phyloP scores from a whole-genome alignment of 1,140 invertebrate species.

The Drosophila sproati region DNA sequence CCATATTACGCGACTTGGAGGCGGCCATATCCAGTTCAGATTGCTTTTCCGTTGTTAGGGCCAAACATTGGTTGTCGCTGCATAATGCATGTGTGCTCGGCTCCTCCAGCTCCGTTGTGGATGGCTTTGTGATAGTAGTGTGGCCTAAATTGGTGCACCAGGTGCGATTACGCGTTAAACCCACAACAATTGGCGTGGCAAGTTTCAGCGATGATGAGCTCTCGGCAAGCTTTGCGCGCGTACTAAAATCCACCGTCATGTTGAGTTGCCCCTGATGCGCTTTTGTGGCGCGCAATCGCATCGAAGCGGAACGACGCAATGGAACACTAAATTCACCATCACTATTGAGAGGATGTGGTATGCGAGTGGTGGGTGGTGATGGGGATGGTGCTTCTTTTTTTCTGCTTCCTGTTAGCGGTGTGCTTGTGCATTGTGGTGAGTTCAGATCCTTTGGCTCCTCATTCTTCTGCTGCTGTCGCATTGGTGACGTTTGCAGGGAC shows the following conservation, averaged over 20 bases:
- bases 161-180: constrained; percentile 63
- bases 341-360: constrained; percentile 55
- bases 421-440: constrained; percentile 14
- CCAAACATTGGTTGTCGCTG: constrained; percentile 47
- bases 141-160: constrained; percentile 64
- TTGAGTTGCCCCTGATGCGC: constrained; percentile 24
- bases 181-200: constrained; percentile 3
- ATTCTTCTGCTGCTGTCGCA: constrained; percentile 26
- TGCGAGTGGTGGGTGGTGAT: constrained; percentile 56
- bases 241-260: constrained; percentile 58
- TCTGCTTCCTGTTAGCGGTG: constrained; percentile 12
- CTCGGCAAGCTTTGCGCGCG: constrained; percentile 70
- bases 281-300: constrained; percentile 74
- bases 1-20: constrained; percentile 74
- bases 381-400: constrained; percentile 26
- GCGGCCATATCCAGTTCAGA: constrained; percentile 44
- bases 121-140: constrained; percentile 3
- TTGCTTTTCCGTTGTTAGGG: constrained; percentile 37
- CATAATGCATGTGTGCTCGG: constrained; percentile 54
- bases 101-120: background rate
- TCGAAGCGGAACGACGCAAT: constrained; percentile 67
- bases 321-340: constrained; percentile 28
- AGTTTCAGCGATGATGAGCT: constrained; percentile 47
- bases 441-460: constrained; percentile 14
- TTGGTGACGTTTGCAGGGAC: constrained; percentile 67